phyloP scores from a whole-genome alignment of 2,797 vertebrate genomes.

The Phrynocephalus guinanensis region DNA sequence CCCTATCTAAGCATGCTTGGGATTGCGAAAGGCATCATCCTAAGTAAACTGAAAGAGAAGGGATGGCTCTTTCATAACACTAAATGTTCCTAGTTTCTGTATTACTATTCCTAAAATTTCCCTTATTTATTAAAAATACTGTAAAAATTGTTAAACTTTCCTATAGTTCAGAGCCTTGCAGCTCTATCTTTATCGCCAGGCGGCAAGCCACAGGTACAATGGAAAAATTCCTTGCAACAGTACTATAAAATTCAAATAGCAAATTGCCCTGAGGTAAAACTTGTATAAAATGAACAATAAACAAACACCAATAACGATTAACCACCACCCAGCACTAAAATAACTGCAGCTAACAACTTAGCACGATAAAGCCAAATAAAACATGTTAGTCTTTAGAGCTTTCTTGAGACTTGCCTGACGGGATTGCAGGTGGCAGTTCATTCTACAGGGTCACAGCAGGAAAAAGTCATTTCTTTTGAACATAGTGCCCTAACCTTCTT shows the following conservation, averaged over 20 bases:
- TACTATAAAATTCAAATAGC: too few relatives aligned
- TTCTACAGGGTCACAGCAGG: neutral
- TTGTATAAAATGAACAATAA: neutral
- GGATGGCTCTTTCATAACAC: neutral
- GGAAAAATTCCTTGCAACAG: too few relatives aligned
- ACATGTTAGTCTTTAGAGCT: neutral
- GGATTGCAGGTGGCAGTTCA: too few relatives aligned
- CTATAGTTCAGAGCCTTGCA: neutral
- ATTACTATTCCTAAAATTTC: neutral
- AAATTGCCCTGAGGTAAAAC: too few relatives aligned
- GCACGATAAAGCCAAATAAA: neutral
- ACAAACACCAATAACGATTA: neutral
- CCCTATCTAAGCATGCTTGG: neutral
- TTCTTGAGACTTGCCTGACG: neutral
- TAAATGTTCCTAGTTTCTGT: neutral
- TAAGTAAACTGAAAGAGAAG: neutral
- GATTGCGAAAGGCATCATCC: neutral
- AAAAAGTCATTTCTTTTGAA: too few relatives aligned
- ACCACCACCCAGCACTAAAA: neutral
- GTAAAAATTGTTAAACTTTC: too few relatives aligned
- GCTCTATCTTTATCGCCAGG: neutral
- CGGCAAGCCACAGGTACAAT: too few relatives aligned
- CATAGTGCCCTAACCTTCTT: too few relatives aligned
- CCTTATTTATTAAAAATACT: neutral
- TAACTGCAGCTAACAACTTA: neutral